A percentile compares a stretch with the other conserved stretches of the same genome.
phyloP scores from a whole-genome alignment of 2,888 invertebrate genomes.

The Dryadula phaetusa region DNA sequence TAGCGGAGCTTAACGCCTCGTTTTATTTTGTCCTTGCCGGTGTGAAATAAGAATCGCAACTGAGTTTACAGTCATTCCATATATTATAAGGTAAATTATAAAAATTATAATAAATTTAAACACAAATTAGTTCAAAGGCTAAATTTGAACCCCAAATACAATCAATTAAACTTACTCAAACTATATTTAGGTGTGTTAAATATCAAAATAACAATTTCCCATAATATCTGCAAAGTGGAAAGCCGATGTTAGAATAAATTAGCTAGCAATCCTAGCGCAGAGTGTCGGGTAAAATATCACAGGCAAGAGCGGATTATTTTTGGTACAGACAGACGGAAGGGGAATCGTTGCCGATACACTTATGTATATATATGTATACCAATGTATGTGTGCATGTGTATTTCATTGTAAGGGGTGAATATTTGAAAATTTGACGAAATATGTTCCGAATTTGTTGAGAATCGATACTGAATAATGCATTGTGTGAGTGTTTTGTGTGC shows the following conservation, averaged over 20 bases:
- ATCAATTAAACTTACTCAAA: not conserved
- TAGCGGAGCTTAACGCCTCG: too few relatives aligned
- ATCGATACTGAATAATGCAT: conserved; percentile 19
- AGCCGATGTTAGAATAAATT: conserved; percentile 11
- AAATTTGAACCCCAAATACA: not conserved
- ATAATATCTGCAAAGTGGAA: not conserved
- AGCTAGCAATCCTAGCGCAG: not conserved
- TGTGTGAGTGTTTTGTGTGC: not conserved
- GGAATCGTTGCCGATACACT: conserved; percentile 21
- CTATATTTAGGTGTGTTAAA: not conserved
- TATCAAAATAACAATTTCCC: conserved; percentile 5
- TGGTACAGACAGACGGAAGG: conserved; percentile 51
- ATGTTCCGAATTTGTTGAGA: conserved; percentile 31
- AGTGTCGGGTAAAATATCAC: conserved; percentile 24
- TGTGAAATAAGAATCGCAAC: too few relatives aligned
- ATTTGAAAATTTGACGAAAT: conserved; percentile 42
- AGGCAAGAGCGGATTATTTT: conserved; percentile 51
- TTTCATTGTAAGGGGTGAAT: conserved; percentile 31
- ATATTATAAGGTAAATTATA: too few relatives aligned
- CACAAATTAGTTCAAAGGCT: too few relatives aligned
- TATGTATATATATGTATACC: conserved; percentile 7
- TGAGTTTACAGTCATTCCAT: too few relatives aligned
- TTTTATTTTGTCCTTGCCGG: too few relatives aligned
- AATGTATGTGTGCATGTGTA: conserved; percentile 15
- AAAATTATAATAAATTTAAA: too few relatives aligned